phyloP scores from a whole-genome alignment of 2,113 vertebrate species.

The Periophthalmodon schlosseri region DNA sequence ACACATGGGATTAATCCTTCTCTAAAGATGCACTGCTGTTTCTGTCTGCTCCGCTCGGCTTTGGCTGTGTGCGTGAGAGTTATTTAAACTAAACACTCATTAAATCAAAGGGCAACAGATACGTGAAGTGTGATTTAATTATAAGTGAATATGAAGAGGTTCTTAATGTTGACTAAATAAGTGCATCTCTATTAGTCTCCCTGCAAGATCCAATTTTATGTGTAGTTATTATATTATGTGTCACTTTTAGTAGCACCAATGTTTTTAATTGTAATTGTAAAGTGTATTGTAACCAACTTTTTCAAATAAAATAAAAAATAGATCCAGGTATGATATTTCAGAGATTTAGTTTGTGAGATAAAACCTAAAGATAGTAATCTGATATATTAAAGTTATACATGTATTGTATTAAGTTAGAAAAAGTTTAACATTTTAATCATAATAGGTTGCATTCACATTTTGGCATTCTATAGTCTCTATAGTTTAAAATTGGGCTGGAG shows the following conservation, averaged over 20 bases:
- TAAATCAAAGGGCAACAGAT: slow-evolving; percentile 9
- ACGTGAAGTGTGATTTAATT: not conserved
- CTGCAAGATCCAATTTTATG: not conserved
- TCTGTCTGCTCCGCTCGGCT: not conserved
- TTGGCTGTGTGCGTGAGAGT: not conserved
- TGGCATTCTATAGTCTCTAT: too few species aligned
- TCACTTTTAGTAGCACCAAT: not conserved
- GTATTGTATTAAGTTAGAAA: too few species aligned
- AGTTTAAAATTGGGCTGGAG: too few species aligned
- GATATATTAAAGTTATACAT: not conserved
- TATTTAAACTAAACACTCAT: slow-evolving; percentile 2
- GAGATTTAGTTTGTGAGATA: too few species aligned
- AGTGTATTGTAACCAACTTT: not conserved
- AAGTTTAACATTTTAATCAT: too few species aligned
- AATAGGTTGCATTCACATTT: too few species aligned
- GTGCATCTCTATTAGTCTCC: not conserved
- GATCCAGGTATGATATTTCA: not conserved
- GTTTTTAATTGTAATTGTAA: not conserved
- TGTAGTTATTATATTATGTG: not conserved
- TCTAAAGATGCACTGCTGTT: slow-evolving; percentile 8
- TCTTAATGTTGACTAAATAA: slow-evolving; percentile 1
- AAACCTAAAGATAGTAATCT: too few species aligned
- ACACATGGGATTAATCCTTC: slow-evolving; percentile 51
- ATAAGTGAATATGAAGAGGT: slow-evolving; percentile 2
- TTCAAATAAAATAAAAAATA: not conserved